Evolutionary conservation across 1,140 invertebrate genomes (phyloP).

Genomic region (Cydia amplana): DNA sequence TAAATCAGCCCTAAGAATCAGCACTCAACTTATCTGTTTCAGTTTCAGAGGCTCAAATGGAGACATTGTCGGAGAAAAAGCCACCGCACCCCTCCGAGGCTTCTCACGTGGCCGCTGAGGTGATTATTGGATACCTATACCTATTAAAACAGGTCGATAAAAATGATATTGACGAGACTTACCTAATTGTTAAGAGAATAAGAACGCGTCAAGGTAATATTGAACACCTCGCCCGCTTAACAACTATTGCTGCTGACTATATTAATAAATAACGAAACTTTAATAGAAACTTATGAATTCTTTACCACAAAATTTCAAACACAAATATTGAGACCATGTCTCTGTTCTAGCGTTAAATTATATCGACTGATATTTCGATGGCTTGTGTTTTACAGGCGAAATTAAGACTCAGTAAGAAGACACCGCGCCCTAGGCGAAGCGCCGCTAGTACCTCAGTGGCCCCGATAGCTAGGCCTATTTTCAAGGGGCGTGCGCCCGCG

Average conservation of each 20-base stretch:
- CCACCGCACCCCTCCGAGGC: conserved; percentile 21
- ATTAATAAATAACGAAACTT: too few species aligned
- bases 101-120: not conserved
- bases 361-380: not conserved
- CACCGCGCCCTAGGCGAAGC: not conserved
- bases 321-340: too few species aligned
- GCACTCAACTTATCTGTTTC: not conserved
- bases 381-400: not conserved
- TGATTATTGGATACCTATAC: not conserved
- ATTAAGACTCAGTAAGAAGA: not conserved
- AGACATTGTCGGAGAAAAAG: conserved; percentile 49
- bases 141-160: too few species aligned
- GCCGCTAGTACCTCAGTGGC: not conserved
- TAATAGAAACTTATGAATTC: too few species aligned
- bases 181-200: too few species aligned
- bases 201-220: too few species aligned
- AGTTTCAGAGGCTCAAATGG: conserved; percentile 50
- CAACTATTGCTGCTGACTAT: too few species aligned
- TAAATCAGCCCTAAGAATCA: not conserved
- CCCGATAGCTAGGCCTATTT: not conserved
- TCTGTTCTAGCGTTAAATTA: too few species aligned
- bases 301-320: too few species aligned
- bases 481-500: not conserved
- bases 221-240: too few species aligned
- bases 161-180: too few species aligned